Conservation (phyloP, 2,888 invertebrate species). For the Drepana falcataria region DNA sequence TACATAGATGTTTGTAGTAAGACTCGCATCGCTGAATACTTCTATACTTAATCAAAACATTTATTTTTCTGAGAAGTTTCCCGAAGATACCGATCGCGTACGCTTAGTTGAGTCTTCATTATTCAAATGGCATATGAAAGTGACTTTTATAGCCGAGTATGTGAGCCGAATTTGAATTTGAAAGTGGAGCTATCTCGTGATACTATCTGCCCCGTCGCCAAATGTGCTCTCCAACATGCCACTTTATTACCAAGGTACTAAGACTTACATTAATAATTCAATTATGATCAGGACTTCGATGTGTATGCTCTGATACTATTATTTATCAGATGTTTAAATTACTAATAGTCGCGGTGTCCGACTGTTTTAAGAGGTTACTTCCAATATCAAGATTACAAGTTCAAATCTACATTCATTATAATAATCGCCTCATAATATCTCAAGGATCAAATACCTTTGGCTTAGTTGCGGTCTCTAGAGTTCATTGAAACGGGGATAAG, state of each 20-base stretch:
- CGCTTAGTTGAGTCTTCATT: constrained; percentile 1
- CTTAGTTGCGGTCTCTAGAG: too few species aligned
- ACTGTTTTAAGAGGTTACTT: too few species aligned
- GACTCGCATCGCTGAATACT: neutral
- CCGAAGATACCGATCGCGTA: neutral
- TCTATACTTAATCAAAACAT: neutral
- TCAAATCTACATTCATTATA: too few species aligned
- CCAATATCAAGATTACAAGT: too few species aligned
- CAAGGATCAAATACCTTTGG: too few species aligned
- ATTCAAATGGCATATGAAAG: constrained; percentile 2
- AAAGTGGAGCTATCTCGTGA: constrained; percentile 1
- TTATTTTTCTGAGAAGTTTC: neutral
- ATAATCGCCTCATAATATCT: too few species aligned
- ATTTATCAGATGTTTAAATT: too few species aligned
- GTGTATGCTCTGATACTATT: too few species aligned
- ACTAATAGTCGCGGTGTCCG: too few species aligned
- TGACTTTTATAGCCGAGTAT: constrained; percentile 2
- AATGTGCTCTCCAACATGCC: neutral
- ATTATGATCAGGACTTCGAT: too few species aligned
- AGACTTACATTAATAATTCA: neutral
- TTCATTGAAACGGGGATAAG: too few species aligned
- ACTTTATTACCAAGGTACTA: neutral
- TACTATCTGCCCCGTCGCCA: neutral
- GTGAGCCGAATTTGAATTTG: constrained; percentile 3
- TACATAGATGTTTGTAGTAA: too few species aligned